Conservation (phyloP, 1,140 invertebrate genomes). For the Leptonema lineaticorne region DNA sequence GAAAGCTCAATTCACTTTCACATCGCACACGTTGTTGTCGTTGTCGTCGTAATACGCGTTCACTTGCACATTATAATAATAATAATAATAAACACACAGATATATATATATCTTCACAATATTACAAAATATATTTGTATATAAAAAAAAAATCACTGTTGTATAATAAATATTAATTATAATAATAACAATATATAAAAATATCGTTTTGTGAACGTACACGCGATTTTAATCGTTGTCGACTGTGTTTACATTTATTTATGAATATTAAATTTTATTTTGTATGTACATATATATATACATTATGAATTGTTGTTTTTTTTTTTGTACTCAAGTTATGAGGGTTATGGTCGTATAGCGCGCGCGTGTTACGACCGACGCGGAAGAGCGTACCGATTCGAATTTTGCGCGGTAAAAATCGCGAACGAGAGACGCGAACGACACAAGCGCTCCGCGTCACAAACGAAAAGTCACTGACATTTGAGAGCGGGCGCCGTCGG, state of each 20-base stretch:
- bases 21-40: conserved; percentile 27
- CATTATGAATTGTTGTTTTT: background rate
- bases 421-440: conserved; percentile 6
- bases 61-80: conserved; percentile 21
- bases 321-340: background rate
- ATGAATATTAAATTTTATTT: background rate
- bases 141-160: no score
- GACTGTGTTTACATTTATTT: background rate
- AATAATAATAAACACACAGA: no score
- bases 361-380: background rate
- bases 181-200: no score
- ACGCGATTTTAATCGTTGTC: no score
- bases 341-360: background rate
- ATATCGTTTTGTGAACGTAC: no score
- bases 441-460: conserved; percentile 24
- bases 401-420: conserved; percentile 13
- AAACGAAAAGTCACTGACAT: conserved; percentile 40
- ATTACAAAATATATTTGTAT: no score
- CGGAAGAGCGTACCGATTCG: background rate
- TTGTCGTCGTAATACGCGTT: background rate
- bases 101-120: no score
- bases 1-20: conserved; percentile 39
- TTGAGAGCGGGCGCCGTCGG: background rate
- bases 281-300: no score
- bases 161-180: no score